Evolutionary conservation across 1,140 invertebrate species (phyloP).

Genomic region (Agrilus planipennis): DNA sequence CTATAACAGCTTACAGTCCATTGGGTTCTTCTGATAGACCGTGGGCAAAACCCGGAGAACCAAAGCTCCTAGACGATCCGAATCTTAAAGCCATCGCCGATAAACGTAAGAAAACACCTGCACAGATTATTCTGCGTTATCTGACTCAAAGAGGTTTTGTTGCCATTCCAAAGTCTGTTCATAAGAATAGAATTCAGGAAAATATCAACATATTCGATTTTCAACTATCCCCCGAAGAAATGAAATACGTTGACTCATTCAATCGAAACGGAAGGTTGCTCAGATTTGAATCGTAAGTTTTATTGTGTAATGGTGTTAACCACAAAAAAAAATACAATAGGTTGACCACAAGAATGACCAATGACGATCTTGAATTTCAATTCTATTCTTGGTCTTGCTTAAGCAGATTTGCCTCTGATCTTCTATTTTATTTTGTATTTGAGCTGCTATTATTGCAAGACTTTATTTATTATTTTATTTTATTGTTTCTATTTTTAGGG

Average conservation of each 20-base stretch:
- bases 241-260: conserved; percentile 30
- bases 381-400: too few relatives aligned
- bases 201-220: conserved; percentile 49
- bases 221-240: conserved; percentile 36
- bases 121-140: conserved; percentile 45
- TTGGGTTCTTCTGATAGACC: conserved; percentile 44
- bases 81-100: conserved; percentile 41
- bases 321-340: too few relatives aligned
- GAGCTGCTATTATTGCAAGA: too few relatives aligned
- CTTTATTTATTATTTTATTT: too few relatives aligned
- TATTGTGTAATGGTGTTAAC: too few relatives aligned
- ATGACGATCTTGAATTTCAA: too few relatives aligned
- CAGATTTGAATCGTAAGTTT: neutral
- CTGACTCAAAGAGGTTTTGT: conserved; percentile 40
- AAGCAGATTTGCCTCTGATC: too few relatives aligned
- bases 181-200: conserved; percentile 37
- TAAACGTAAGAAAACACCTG: conserved; percentile 49
- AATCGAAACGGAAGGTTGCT: conserved; percentile 8
- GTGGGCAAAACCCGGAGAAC: conserved; percentile 52
- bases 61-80: conserved; percentile 49
- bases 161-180: conserved; percentile 55
- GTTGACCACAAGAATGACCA: too few relatives aligned
- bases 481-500: too few relatives aligned
- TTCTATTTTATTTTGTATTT: too few relatives aligned
- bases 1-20: conserved; percentile 47